phyloP scores from a whole-genome alignment of 2,113 vertebrate genomes.

The Eupsittula cactorum region DNA sequence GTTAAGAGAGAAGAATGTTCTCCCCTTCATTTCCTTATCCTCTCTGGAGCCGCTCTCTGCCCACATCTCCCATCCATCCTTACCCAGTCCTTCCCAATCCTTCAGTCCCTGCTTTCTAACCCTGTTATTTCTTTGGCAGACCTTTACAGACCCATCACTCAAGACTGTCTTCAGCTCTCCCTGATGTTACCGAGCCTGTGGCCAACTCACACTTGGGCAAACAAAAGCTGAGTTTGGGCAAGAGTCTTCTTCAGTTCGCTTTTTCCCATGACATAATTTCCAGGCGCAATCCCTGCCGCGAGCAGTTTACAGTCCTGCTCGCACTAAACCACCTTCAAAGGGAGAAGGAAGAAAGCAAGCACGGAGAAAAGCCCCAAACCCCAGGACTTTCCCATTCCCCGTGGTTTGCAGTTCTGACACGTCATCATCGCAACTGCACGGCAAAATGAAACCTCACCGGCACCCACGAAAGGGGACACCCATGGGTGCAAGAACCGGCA shows the following conservation, averaged over 20 bases:
- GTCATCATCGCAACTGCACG: neutral
- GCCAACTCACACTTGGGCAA: neutral
- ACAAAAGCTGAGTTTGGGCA: neutral
- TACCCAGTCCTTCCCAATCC: neutral
- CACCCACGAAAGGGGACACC: neutral
- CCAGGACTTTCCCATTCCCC: neutral
- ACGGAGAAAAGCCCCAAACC: neutral
- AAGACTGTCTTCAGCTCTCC: neutral
- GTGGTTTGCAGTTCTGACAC: conserved; percentile 21
- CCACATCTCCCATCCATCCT: neutral
- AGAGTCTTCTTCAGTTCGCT: neutral
- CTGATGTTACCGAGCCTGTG: neutral
- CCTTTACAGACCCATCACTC: neutral
- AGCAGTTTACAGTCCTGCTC: neutral
- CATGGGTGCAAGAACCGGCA: neutral
- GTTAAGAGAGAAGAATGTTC: conserved; percentile 45
- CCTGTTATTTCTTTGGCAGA: neutral
- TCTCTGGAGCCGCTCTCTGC: conserved; percentile 22
- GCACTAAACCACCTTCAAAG: neutral
- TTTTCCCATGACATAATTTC: neutral
- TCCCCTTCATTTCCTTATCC: neutral
- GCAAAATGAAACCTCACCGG: neutral
- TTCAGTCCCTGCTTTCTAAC: neutral
- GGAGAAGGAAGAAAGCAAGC: neutral
- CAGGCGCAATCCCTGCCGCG: neutral